Base-by-base conservation (phyloP, 2,888 invertebrate species). In the Brenthis hecate region DNA sequence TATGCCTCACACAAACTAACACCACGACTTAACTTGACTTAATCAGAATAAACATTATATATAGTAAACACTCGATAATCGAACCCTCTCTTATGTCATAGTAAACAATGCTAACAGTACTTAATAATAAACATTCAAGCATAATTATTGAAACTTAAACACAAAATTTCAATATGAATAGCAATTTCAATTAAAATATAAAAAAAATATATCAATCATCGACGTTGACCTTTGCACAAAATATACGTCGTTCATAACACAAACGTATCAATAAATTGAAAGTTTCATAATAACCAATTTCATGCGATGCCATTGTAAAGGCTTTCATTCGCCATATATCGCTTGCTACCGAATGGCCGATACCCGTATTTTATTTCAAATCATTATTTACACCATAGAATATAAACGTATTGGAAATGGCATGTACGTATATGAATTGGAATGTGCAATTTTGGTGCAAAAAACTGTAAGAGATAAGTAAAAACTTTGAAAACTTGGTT, bases 261-360 rank as follows among this genome's bases (percentile, higher is more conserved):
- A 61, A 65, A 56, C 32, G 50, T 56, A 67, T 61, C 60, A 56
- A 60, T 65, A 58, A 43, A 16, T 64, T 61, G 56, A 61, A 66
- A 69, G 61, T 60, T 68, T 70, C 56, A 63, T 65, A 75, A 74
- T 69, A 69, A 65, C 66, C 73, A 72, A 72, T 72, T 73, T 62
- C 54, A 70, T 67, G 50, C 54, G 56, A 69, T 68, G 56, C 58
- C 68, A 72, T 75, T 72, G 66, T 63, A 51, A 58, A 63, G 62
- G 63, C 62, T 51, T 54, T n/a, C 58, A 58, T 63, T 64, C 67
- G 67, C 60, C 64, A 62, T 69, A 67, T 67, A 64, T 66, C 55
- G 72, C 58, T 51, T 64, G 54, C 65, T 19, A 50, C 58, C 65
- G 70, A 66, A 70, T 54, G 68, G 63, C 56, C 69, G 60, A 54